Percentiles rank a stretch among this genome's conserved stretches.
Evolutionary conservation across 2,797 vertebrate species (phyloP).

Genomic region (Rousettus madagascariensis): DNA sequence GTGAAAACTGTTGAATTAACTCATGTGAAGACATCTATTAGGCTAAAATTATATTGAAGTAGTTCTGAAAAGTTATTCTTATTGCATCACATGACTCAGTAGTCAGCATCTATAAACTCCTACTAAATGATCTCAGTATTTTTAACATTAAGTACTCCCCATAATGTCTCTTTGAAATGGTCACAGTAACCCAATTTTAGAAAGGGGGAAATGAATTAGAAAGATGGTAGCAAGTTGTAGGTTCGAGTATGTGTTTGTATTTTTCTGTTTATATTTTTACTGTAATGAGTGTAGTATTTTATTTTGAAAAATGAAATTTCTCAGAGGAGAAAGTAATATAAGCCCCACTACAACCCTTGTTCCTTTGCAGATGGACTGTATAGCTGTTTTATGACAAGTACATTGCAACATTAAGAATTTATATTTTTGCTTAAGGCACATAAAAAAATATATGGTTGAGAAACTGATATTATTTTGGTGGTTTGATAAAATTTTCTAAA

Average conservation of each 20-base stretch:
- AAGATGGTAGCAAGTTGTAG: background rate
- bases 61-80: background rate
- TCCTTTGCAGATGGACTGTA: background rate
- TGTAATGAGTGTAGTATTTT: background rate
- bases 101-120: background rate
- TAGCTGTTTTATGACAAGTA: background rate
- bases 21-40: background rate
- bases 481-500: background rate
- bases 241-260: background rate
- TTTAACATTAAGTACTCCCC: background rate
- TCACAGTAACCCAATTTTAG: background rate
- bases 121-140: background rate
- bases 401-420: background rate
- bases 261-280: background rate
- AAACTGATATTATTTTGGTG: background rate
- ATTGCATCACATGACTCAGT: background rate
- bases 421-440: background rate
- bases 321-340: background rate
- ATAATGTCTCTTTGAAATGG: background rate
- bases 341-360: background rate
- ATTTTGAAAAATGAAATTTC: conserved; percentile 37
- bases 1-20: background rate
- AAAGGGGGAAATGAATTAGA: background rate
- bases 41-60: background rate
- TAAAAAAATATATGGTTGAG: background rate